Base-by-base conservation (phyloP, 2,888 invertebrate genomes). In the Leucophenga maculata region DNA sequence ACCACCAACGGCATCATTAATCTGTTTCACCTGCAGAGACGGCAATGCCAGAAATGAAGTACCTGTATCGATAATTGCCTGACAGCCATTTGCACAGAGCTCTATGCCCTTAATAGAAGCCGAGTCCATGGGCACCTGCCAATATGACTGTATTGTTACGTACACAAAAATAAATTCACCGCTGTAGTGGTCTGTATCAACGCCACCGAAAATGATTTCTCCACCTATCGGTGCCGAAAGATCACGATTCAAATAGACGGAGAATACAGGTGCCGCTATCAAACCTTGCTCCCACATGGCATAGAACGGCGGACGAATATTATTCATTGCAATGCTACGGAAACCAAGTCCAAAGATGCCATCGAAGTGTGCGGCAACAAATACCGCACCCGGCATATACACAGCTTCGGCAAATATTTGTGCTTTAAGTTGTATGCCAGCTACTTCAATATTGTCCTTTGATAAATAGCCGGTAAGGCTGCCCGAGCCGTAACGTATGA, bases 21-120 rank as follows among this genome's bases (percentile, higher is more conserved):
- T 92, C 16, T 90, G 90, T 65, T 90, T 90, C 73, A 97, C 90
- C 88, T 97, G 97, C 0, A 88, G 89, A 48, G 91, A 86, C 46
- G 99, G 99, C 55, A 98, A 97, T 74, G 95, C 97, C 82, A 99
- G 93, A 72, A 99, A 92, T 69, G 97, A 97, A 75, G 99, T 99
- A 80, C 97, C 97, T 62, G 81, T 81, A 16, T 81, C 81, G 16
- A 81, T 77, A 48, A 83, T 82, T 6, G 75, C 84, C 55, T 83
- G 73, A 8, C 80, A 81, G 31, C 80, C 83, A 0, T 65, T 6
- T 39, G 67, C 68, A 20, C 80, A 81, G 9, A 81, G 22, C 8
- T 75, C 70, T 31, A 83, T 44, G 9, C 68, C 22, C 0, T 71
- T 73, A 8, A 81, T 78, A 16, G 14, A 55, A 0, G 78, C 84